phyloP scores from a whole-genome alignment of 2,797 vertebrate species.

The Myiotriccus ornatus region DNA sequence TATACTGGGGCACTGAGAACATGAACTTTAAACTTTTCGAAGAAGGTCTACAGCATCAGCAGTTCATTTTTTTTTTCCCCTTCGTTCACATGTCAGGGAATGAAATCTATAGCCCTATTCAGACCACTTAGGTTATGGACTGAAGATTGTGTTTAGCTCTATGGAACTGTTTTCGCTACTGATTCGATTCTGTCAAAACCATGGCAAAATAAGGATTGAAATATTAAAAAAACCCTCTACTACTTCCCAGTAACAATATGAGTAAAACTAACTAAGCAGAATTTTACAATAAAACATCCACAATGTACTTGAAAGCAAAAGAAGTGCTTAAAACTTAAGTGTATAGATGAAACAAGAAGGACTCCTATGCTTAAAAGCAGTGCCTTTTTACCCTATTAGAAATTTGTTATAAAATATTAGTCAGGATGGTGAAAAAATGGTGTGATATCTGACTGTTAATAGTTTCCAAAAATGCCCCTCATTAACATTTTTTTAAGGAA shows the following conservation, averaged over 20 bases:
- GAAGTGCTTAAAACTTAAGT: background rate
- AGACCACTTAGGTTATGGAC: background rate
- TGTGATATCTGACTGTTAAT: background rate
- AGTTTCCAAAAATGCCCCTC: background rate
- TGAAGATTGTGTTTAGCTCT: background rate
- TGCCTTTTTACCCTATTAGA: background rate
- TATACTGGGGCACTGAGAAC: background rate
- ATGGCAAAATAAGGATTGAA: background rate
- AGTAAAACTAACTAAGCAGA: background rate
- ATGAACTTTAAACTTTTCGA: background rate
- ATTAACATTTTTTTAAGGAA: background rate
- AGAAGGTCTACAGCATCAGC: background rate
- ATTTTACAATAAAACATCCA: background rate
- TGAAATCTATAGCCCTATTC: background rate
- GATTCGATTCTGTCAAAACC: background rate
- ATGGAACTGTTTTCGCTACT: background rate
- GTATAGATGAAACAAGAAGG: background rate
- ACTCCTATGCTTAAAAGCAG: background rate
- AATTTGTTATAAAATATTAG: background rate
- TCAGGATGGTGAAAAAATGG: background rate
- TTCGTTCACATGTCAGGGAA: background rate
- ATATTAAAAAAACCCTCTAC: too few species aligned
- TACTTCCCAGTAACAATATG: background rate
- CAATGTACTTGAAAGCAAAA: background rate
- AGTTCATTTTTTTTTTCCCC: rapidly evolving